phyloP scores from a whole-genome alignment of 2,113 vertebrate genomes.

The Numida meleagris region DNA sequence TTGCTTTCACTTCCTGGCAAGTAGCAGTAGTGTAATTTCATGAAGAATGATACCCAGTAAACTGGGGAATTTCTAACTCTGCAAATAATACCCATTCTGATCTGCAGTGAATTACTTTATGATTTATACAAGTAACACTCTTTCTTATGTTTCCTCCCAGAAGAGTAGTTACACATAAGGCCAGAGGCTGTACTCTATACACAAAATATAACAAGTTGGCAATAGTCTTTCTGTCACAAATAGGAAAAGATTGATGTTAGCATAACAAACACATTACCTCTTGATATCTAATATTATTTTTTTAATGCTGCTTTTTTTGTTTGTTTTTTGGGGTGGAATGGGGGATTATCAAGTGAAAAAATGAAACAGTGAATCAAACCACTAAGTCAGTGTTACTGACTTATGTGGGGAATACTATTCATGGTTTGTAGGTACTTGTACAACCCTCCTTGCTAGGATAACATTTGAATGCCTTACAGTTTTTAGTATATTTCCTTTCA shows the following conservation, averaged over 20 bases:
- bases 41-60: conserved; percentile 7
- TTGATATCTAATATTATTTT: neutral
- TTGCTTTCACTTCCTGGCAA: neutral
- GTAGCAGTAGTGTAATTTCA: neutral
- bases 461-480: neutral
- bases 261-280: neutral
- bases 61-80: neutral
- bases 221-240: neutral
- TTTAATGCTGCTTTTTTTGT: neutral
- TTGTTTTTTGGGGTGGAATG: neutral
- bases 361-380: neutral
- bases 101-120: neutral
- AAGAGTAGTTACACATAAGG: neutral
- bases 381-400: neutral
- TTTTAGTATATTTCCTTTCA: neutral
- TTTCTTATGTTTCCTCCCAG: neutral
- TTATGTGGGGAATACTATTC: neutral
- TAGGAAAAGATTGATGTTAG: neutral
- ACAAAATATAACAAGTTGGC: neutral
- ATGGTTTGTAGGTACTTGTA: neutral
- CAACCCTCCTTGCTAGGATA: neutral
- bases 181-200: neutral
- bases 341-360: neutral
- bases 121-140: neutral
- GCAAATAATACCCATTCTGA: neutral